Percentiles rank a stretch among this genome's conserved stretches.
Evolutionary conservation across 2,113 vertebrate species (phyloP).

Genomic region (Paratilapia polleni): DNA sequence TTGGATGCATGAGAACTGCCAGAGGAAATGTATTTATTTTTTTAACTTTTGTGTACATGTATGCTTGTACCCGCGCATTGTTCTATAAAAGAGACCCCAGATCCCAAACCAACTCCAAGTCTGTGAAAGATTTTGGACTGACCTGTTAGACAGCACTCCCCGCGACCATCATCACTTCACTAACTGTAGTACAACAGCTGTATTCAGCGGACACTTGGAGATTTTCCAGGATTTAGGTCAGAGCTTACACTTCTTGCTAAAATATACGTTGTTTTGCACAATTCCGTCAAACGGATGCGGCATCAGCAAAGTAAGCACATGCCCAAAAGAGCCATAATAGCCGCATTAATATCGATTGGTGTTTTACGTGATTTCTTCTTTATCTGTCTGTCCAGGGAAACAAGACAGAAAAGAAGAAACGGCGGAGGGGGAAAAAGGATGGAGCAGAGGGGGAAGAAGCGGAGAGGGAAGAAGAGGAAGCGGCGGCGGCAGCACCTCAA

Average conservation of each 20-base stretch:
- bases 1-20: no score
- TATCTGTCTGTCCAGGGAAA: slow-evolving; percentile 76
- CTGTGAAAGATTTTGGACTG: background rate
- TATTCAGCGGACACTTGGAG: background rate
- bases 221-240: background rate
- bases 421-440: slow-evolving; percentile 79
- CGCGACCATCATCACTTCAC: background rate
- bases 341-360: no score
- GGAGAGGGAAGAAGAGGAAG: slow-evolving; percentile 13
- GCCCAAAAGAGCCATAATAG: background rate
- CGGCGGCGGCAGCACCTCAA: slow-evolving; percentile 5
- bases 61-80: no score
- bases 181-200: background rate
- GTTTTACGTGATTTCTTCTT: background rate
- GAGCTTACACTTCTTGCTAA: background rate
- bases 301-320: no score
- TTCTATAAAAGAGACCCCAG: no score
- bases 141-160: background rate
- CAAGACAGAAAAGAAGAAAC: slow-evolving; percentile 84
- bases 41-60: no score
- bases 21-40: no score
- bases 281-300: background rate
- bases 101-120: no score
- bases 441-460: slow-evolving; percentile 40
- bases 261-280: fast-evolving